Base-by-base conservation (phyloP, 2,888 invertebrate species). In the Gari tellinella region DNA sequence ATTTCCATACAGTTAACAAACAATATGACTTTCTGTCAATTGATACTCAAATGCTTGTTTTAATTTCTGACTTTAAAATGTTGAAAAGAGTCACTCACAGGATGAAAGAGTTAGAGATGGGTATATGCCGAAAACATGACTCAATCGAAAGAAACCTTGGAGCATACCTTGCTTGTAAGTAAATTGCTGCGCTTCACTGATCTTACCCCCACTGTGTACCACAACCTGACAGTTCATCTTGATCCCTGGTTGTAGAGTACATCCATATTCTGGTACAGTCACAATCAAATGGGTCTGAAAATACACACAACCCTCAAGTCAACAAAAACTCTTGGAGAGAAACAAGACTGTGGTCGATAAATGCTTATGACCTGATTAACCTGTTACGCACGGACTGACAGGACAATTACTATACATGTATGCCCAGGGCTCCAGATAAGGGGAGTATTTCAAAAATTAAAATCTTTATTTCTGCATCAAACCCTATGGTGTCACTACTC, bases 271-370 rank as follows among this genome's bases (percentile, higher is more conserved):
- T 5, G 93, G 93, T 37, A 93, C 86, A 31, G 76, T 86, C 80
- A 92, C 92, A 12, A 93, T 91, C 72, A 93, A 74, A 75, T 93
- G 93, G 12, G 92, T 92, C 93, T 93, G 85, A 43, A 88, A 75
- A 52, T 7, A 1, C 41, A 31, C 5, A 31, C 31, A 31, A 31
- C 4, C 31, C 31, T 31, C 4, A 4, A 10, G 4, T 31, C 31
- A 31, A 10, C 31, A 10, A 31, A 31, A 31, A 31, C 31, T 31
- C 31, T 31, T 7, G 10, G 31, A 31, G 5, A 10, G 31, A n/a
- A n/a, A n/a, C n/a, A n/a, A n/a, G n/a, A n/a, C n/a, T n/a, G n/a
- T n/a, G n/a, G n/a, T n/a, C n/a, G n/a, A n/a, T n/a, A n/a, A n/a
- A n/a, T n/a, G n/a, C n/a, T n/a, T n/a, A n/a, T n/a, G n/a, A n/a